Conservation (phyloP, 2,888 invertebrate species). For the Lacanobia wlatinum region DNA sequence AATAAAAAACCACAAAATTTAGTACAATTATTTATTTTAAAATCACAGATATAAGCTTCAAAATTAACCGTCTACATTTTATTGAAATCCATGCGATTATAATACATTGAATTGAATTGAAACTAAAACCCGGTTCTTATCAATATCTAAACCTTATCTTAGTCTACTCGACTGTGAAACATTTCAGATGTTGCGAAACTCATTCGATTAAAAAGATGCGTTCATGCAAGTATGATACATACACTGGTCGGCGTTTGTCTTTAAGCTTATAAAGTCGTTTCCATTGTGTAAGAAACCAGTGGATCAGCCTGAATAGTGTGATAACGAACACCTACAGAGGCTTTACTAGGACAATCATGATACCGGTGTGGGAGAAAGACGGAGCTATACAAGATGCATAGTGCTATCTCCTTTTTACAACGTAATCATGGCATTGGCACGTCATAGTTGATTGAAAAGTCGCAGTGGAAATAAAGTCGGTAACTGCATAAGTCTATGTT, state of each 20-base stretch:
- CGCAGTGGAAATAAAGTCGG: neutral
- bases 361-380: no score
- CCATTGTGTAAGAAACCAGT: neutral
- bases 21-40: constrained; percentile 65
- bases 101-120: constrained; percentile 13
- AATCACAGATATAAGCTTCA: constrained; percentile 68
- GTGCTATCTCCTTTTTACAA: no score
- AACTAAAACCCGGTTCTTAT: constrained; percentile 16
- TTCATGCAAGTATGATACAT: constrained; percentile 23
- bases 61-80: constrained; percentile 58
- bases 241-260: neutral
- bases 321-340: neutral
- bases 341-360: no score
- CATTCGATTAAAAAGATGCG: neutral
- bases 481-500: no score
- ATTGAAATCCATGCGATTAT: constrained; percentile 38
- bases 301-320: neutral
- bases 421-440: no score
- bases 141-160: constrained; percentile 28
- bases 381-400: no score
- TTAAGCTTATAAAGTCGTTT: neutral
- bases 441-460: neutral
- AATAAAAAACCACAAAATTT: constrained; percentile 2
- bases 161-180: constrained; percentile 6
- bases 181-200: neutral